Percentiles rank a stretch among this genome's conserved stretches.
Conservation (phyloP, 2,797 vertebrate species). For the Scomberomorus guttatus region DNA sequence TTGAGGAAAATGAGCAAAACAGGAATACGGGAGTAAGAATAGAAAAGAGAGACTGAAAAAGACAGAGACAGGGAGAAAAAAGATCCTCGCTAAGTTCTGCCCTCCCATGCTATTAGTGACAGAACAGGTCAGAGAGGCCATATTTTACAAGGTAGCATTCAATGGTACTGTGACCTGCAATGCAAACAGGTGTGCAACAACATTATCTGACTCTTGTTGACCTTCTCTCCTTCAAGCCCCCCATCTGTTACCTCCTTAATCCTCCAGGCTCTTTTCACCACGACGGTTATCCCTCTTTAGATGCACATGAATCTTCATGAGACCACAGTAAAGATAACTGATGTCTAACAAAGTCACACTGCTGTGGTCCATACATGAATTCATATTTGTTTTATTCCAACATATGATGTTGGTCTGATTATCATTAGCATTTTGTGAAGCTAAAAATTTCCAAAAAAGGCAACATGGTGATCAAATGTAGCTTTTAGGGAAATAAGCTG, state of each 20-base stretch:
- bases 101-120: constrained; percentile 37
- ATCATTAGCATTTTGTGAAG: not conserved
- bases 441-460: not conserved
- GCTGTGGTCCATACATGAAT: not conserved
- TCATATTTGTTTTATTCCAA: not conserved
- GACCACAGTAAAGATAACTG: constrained; percentile 1
- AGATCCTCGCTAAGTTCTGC: not conserved
- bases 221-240: constrained; percentile 38
- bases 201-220: constrained; percentile 51
- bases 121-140: constrained; percentile 41
- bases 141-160: constrained; percentile 49
- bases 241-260: constrained; percentile 50
- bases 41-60: not conserved
- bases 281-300: constrained; percentile 24
- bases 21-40: not conserved
- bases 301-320: constrained; percentile 43
- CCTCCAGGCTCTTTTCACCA: constrained; percentile 36
- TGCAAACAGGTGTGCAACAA: constrained; percentile 65
- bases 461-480: not conserved
- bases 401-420: not conserved
- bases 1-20: constrained; percentile 14
- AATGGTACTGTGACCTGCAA: constrained; percentile 43
- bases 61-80: not conserved
- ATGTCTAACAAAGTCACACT: constrained; percentile 1
- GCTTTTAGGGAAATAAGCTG: not conserved